Percentiles rank a stretch among this genome's conserved stretches.
These are phyloP conservation scores for Apocrypta bakeri DNA, from an alignment of 1,140 invertebrate genomes.

Conservation along the genomic window DNA sequence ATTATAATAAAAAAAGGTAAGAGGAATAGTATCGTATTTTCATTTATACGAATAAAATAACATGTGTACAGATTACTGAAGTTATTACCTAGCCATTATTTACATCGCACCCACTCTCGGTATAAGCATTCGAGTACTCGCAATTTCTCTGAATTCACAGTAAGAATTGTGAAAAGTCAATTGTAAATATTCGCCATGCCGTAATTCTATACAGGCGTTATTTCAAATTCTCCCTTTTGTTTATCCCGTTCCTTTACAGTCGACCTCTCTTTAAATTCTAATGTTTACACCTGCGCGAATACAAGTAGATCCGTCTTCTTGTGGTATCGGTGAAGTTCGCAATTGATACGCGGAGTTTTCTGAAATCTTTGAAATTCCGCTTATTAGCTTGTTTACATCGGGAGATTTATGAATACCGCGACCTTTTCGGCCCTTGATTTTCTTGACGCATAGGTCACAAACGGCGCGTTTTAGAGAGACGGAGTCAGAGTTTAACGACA, in stretches of 20 bases:
- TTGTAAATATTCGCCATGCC: neutral
- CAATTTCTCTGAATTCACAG: neutral
- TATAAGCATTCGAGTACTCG: neutral
- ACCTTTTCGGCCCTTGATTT: too few relatives aligned
- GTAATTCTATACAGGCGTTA: too few relatives aligned
- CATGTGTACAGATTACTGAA: too few relatives aligned
- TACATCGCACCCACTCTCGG: neutral
- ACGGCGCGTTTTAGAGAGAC: neutral
- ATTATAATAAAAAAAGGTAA: too few relatives aligned
- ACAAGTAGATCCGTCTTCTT: neutral
- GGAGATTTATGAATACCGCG: neutral
- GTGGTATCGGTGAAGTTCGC: too few relatives aligned
- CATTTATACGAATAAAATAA: too few relatives aligned
- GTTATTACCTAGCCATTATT: neutral
- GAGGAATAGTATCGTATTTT: too few relatives aligned
- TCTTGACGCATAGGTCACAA: too few relatives aligned
- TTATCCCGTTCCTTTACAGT: neutral
- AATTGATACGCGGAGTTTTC: neutral
- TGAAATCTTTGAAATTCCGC: neutral
- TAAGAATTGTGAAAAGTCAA: too few relatives aligned
- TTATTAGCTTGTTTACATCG: neutral
- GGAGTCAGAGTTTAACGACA: conserved; percentile 28
- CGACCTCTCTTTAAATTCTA: neutral
- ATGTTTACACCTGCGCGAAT: neutral
- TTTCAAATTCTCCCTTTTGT: neutral